Evolutionary conservation across 2,888 invertebrate species (phyloP), one percentile per base, ranked within the genome.

Genomic region (Apoda limacodes): DNA sequence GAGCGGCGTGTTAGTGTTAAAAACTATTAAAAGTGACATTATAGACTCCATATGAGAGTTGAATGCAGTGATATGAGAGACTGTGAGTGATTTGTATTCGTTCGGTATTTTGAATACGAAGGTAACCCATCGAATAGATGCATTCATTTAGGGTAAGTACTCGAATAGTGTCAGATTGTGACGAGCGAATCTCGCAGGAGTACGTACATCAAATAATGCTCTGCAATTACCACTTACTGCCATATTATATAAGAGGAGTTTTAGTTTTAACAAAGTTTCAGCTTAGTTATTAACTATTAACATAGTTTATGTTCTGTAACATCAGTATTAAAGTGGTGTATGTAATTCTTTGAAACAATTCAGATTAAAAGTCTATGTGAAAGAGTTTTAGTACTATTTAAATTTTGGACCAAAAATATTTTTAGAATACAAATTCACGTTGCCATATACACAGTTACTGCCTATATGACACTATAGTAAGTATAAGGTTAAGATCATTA

Each of bases 281-380:
- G 69, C 68, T 70, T 72, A 76, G 71, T 58, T 65, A 58, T 61
- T 65, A 64, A 61, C 52, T 45, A 59, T 54, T 68, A 66, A 65
- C 65, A 54, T 50, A 58, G 55, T 61, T 60, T 60, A 60, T 55
- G 59, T 63, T 63, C 47, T 67, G 52, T 70, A 65, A 71, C 74
- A 63, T 67, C 71, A 78, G 78, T 78, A 78, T 78, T 76, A 78
- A 66, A 71, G 64, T 67, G 74, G 65, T 74, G 76, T 74, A 74
- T 72, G 70, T 72, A 69, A 68, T 69, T 67, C 55, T 63, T 60
- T 56, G 28, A 53, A 17, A 45, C 48, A 55, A 60, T 55, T 52
- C 60, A 63, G 17, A 34, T 32, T 17, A 17, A 17, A 17, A 5
- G 17, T 17, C 5, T 7, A 6, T 17, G 17, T 17, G 7, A 17